Evolutionary conservation across 2,113 vertebrate genomes (phyloP).

Genomic region (Suncus etruscus): DNA sequence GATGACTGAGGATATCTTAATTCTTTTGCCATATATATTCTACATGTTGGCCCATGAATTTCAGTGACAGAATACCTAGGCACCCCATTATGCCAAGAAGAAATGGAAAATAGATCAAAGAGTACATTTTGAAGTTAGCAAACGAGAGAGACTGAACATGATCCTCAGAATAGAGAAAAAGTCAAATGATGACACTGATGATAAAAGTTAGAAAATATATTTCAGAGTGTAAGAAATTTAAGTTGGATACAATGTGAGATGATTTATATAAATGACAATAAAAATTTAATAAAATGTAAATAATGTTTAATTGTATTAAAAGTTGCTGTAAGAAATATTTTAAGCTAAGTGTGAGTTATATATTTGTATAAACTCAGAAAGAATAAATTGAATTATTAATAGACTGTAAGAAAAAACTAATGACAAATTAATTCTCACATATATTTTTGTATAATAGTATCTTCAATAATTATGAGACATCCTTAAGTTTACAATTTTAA

Average conservation of each 20-base stretch:
- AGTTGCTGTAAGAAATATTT: background rate
- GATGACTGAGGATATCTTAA: background rate
- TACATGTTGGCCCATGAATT: too few relatives aligned
- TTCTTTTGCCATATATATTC: background rate
- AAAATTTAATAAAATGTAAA: too few relatives aligned
- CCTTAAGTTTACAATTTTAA: too few relatives aligned
- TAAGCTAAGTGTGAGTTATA: background rate
- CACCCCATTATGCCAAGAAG: background rate
- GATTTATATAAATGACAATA: too few relatives aligned
- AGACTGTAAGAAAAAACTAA: background rate
- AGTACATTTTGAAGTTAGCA: background rate
- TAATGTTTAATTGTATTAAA: too few relatives aligned
- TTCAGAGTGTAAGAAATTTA: too few relatives aligned
- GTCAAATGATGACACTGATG: background rate
- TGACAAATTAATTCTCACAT: too few relatives aligned
- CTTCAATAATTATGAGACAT: too few relatives aligned
- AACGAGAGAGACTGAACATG: too few relatives aligned
- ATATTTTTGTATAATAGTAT: too few relatives aligned
- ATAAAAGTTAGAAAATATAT: background rate
- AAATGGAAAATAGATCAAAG: background rate
- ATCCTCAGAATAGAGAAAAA: background rate
- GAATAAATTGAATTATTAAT: background rate
- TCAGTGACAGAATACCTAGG: too few relatives aligned
- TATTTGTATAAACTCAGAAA: background rate
- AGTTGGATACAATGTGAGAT: too few relatives aligned